Evolutionary conservation across 2,113 vertebrate genomes (phyloP).

Genomic region (Heterochromis multidens): DNA sequence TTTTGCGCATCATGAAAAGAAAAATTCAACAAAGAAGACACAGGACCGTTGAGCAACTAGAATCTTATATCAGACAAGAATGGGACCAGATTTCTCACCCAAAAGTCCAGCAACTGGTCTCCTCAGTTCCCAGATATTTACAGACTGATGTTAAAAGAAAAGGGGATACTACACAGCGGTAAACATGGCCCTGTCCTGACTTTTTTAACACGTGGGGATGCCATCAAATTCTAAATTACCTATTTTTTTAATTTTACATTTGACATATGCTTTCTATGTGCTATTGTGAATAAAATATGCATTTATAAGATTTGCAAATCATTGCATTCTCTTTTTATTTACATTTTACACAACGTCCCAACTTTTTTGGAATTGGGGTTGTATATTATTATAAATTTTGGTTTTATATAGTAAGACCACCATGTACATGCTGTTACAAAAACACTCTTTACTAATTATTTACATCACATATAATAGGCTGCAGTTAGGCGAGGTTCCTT

Average conservation of each 20-base stretch:
- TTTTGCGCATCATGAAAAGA: no score
- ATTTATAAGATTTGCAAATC: background rate
- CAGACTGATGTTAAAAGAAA: background rate
- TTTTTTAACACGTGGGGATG: background rate
- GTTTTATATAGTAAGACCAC: background rate
- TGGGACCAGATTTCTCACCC: no score
- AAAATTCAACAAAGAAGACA: no score
- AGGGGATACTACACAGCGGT: background rate
- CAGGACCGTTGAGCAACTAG: no score
- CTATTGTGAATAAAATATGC: background rate
- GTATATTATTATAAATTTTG: background rate
- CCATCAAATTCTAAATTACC: background rate
- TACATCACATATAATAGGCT: background rate
- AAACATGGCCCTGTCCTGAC: background rate
- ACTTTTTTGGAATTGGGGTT: fast-evolving
- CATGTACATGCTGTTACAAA: background rate
- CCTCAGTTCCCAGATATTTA: background rate
- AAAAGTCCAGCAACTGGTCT: no score
- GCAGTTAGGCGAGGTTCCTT: background rate
- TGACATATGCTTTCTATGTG: background rate
- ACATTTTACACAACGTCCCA: background rate
- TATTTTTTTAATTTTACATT: fast-evolving
- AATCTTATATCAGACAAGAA: no score
- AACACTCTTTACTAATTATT: background rate
- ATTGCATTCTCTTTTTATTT: background rate